Percentiles rank a stretch among this genome's conserved stretches.
Evolutionary conservation across 2,113 vertebrate species (phyloP).

Genomic region (Hiodon tergisus): DNA sequence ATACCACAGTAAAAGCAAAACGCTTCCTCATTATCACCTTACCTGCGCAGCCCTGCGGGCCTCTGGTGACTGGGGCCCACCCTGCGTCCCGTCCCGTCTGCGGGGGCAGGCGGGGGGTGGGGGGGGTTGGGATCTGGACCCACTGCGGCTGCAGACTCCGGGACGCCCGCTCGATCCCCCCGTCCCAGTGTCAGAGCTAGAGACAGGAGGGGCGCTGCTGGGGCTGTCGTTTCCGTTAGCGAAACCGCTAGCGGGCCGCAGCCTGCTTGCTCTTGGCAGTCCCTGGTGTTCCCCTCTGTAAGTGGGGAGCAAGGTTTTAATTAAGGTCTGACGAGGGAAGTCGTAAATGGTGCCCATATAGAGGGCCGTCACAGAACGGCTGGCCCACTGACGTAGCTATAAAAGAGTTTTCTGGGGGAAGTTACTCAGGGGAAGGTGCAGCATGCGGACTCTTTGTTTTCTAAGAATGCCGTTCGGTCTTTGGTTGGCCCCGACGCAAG

Average conservation of each 20-base stretch:
- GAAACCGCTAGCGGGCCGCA: too few species aligned
- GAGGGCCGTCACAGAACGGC: not conserved
- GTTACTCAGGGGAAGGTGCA: too few species aligned
- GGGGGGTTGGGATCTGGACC: too few species aligned
- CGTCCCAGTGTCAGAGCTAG: not conserved
- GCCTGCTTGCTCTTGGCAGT: not conserved
- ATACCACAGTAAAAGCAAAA: constrained; percentile 22
- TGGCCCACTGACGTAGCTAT: not conserved
- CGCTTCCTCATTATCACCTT: constrained; percentile 22
- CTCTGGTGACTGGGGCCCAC: not conserved
- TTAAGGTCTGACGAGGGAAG: not conserved
- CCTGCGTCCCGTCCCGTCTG: not conserved
- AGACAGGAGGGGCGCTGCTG: too few species aligned
- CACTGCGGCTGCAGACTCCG: not conserved
- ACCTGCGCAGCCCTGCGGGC: not conserved
- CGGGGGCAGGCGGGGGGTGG: not conserved
- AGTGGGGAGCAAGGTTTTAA: constrained; percentile 1
- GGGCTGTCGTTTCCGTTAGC: too few species aligned
- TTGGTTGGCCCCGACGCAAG: too few species aligned
- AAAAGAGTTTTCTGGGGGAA: too few species aligned
- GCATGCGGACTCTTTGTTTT: too few species aligned
- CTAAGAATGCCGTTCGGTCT: too few species aligned
- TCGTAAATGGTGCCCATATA: not conserved
- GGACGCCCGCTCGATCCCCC: not conserved
- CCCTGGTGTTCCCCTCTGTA: not conserved